A percentile compares a stretch with the other conserved stretches of the same genome.
phyloP scores from a whole-genome alignment of 2,888 invertebrate species.

The Muschampia plurimacula region DNA sequence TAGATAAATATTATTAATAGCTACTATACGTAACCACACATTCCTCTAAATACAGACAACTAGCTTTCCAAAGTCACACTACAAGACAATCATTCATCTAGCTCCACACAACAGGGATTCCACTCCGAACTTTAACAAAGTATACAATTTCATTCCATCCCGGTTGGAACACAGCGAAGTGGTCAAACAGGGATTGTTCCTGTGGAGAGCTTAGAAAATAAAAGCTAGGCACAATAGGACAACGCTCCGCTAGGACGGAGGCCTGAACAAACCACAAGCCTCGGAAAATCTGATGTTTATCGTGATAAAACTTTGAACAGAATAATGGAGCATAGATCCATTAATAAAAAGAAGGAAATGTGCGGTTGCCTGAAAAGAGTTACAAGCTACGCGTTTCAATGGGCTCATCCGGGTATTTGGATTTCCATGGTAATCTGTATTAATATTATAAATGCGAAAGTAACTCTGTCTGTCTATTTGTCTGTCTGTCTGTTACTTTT shows the following conservation, averaged over 20 bases:
- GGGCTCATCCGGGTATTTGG: too few relatives aligned
- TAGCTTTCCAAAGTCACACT: not conserved
- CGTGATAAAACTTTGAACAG: not conserved
- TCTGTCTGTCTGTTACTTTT: too few relatives aligned
- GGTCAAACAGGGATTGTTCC: conserved; percentile 33
- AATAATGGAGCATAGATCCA: not conserved
- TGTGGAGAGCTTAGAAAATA: conserved; percentile 30
- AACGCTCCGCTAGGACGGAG: not conserved
- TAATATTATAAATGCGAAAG: too few relatives aligned
- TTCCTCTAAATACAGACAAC: not conserved
- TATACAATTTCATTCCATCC: conserved; percentile 26
- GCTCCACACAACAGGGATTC: not conserved
- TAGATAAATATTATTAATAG: too few relatives aligned
- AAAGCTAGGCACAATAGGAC: conserved; percentile 14
- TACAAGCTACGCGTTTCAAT: not conserved
- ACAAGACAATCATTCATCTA: not conserved
- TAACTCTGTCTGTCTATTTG: too few relatives aligned
- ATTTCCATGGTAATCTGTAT: too few relatives aligned
- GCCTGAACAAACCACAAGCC: conserved; percentile 3
- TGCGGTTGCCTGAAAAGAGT: not conserved
- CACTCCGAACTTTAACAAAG: conserved; percentile 2
- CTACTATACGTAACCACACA: not conserved
- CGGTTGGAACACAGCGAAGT: conserved; percentile 17
- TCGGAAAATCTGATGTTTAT: conserved; percentile 1
- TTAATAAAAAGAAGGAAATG: not conserved